Evolutionary conservation across 2,888 invertebrate species (phyloP), one percentile per base, ranked within the genome.

Genomic region (Drosophila setosimentum): DNA sequence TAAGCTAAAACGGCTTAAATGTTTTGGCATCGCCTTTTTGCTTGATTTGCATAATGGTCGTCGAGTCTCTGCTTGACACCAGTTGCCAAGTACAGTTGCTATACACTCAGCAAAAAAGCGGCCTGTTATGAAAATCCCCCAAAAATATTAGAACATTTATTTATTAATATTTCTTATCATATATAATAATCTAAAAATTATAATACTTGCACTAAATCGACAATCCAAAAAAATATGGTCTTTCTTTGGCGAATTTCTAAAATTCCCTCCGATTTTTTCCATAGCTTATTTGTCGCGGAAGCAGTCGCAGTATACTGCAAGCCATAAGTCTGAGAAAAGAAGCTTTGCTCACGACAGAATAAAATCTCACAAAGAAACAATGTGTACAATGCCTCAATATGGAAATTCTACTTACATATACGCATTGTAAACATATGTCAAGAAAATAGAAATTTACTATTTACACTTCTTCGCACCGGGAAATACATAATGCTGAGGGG

Each of bases 41-140:
- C 83, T 72, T 76, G 78, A 87, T 87, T 87, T 87, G 83, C 87
- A 87, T 87, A 89, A 82, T 83, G 71, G 67, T 63, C 59, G 68
- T 59, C 51, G 66, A 69, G 54, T n/a, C 21, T 27, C 18, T 64
- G 65, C 62, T 40, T 66, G 60, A 24, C 33, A 65, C 61, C 65
- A 11, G 11, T 37, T 35, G 57, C 63, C 57, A 79, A 76, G 68
- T 75, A 65, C n/a, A n/a, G n/a, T n/a, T 69, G 84, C 69, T 66
- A 67, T 73, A 82, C 73, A 77, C 75, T 74, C 67, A 68, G 2
- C 24, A 21, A 3, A 45, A 45, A 21, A 45, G 1, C 13, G 21
- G 0, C 3, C 13, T n/a, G n/a, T n/a, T n/a, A n/a, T 21, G 1
- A 5, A 21, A 42, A 42, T 37, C 2, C 6, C 1, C 42, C 5